A percentile compares a stretch with the other conserved stretches of the same genome.
These are phyloP conservation scores for Synergus laeviventris DNA, from an alignment of 2,888 invertebrate species.

Conservation along the genomic window DNA sequence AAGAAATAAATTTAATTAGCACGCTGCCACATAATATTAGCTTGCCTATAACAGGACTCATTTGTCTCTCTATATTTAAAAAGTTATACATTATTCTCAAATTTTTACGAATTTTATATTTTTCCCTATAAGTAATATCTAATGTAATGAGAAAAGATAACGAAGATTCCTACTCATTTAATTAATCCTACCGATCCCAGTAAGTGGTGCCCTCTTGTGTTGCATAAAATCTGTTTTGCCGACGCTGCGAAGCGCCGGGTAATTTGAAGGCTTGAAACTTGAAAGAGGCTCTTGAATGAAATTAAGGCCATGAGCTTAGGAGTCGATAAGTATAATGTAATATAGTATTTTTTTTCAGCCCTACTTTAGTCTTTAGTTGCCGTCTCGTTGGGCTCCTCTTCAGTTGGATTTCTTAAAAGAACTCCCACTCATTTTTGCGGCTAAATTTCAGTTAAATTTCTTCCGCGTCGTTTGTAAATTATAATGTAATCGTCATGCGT, in stretches of 20 bases:
- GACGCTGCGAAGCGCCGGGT: neutral
- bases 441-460: slow-evolving; percentile 13
- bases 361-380: slow-evolving; percentile 34
- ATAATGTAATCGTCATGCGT: neutral
- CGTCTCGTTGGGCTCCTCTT: neutral
- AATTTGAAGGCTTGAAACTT: neutral
- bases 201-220: slow-evolving; percentile 22
- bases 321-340: slow-evolving; percentile 30
- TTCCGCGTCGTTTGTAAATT: slow-evolving; percentile 2
- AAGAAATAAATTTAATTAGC: slow-evolving; percentile 22
- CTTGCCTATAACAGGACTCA: neutral
- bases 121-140: no score
- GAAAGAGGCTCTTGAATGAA: neutral
- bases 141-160: neutral
- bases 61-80: no score
- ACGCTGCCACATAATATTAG: slow-evolving; percentile 6
- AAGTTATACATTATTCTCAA: no score
- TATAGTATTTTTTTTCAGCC: slow-evolving; percentile 10
- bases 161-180: neutral
- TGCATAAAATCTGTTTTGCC: neutral
- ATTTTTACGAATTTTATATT: no score
- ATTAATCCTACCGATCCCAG: neutral
- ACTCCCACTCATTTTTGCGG: neutral
- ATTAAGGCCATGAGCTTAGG: slow-evolving; percentile 28
- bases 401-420: slow-evolving; percentile 12